Evolutionary conservation across 2,113 vertebrate genomes (phyloP), one percentile per base, ranked within the genome.

Genomic region (Bungarus multicinctus): DNA sequence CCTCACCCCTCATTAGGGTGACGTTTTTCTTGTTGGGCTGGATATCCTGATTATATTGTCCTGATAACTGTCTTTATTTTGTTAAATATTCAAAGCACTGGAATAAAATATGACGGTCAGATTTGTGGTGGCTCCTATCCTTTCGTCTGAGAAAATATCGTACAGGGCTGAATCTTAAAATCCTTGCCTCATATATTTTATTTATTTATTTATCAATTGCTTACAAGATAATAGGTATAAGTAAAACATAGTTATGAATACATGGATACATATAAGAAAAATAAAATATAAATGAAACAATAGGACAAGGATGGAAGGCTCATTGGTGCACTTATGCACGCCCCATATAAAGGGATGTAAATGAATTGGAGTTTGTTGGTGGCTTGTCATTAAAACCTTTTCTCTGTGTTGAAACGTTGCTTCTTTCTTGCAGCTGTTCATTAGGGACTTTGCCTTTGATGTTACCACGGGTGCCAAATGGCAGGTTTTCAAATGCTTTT

Each of bases 381-480:
- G 4, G 93, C 92, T n/a, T n/a, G 94, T 96, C 94, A 55, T 96
- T 85, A 10, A 93, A 91, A 91, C 95, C 94, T 58, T 97, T 96
- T 85, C 30, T 52, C 95, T 52, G 85, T 93, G 96, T 95, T 96
- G 96, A 97, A 94, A 95, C 93, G 91, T 96, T 87, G 94, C 95
- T 94, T 95, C 94, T 96, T 93, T 87, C 52, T 92, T 95, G 97
- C 97, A 98, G 97, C 97, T 97, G 96, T 96, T 97, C 97, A 27
- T 97, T 96, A 94, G 95, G 64, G 91, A 5, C 86, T 1, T 23
- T 60, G 96, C 95, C 96, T 97, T 96, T 95, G 97, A 96, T 97
- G 97, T 93, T 85, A 6, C 89, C 34, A 0, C 22, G 90, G 87
- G 93, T 95, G 97, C 96, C 98, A 96, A 96, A 94, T 92, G 97